These are phyloP conservation scores for Brachyopa scutellaris DNA, from an alignment of 2,888 invertebrate species.

Conservation along the genomic window DNA sequence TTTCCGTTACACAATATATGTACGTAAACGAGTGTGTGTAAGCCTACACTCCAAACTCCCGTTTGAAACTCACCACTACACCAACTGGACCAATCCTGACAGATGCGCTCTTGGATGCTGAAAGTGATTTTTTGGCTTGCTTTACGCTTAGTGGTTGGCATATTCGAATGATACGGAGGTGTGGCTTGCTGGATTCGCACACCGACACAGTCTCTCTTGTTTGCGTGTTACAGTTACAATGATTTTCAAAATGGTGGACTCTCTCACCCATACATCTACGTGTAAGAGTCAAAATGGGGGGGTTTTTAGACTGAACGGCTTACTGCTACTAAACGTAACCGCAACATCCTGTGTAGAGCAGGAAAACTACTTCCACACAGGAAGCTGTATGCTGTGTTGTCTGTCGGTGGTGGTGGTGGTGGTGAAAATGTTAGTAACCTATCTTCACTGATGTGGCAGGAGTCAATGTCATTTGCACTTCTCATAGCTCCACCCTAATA, in stretches of 20 bases:
- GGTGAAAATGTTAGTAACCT: slow-evolving; percentile 34
- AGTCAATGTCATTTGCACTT: slow-evolving; percentile 69
- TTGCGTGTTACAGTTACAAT: slow-evolving; percentile 10
- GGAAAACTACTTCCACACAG: slow-evolving; percentile 13
- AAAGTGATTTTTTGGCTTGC: slow-evolving; percentile 72
- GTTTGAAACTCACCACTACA: slow-evolving; percentile 51
- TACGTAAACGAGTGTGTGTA: too few relatives aligned
- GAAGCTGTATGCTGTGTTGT: slow-evolving; percentile 38
- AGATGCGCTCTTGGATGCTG: slow-evolving; percentile 59
- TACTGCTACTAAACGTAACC: slow-evolving; percentile 70
- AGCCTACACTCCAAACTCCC: neutral
- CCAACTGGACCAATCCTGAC: slow-evolving; percentile 59
- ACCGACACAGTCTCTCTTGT: slow-evolving; percentile 24
- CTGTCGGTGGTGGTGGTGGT: too few relatives aligned
- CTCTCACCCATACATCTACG: slow-evolving; percentile 27
- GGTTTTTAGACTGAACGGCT: slow-evolving; percentile 41
- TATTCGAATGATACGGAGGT: slow-evolving; percentile 68
- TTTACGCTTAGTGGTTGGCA: slow-evolving; percentile 72
- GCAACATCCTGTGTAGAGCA: slow-evolving; percentile 59
- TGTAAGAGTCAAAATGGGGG: slow-evolving; percentile 45
- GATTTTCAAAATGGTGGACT: slow-evolving; percentile 68
- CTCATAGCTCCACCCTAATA: slow-evolving; percentile 61
- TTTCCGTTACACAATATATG: slow-evolving; percentile 69
- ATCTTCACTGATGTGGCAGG: slow-evolving; percentile 71
- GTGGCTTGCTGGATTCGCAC: slow-evolving; percentile 60